Evolutionary conservation across 1,140 invertebrate species (phyloP).

Genomic region (Orius insidiosus): DNA sequence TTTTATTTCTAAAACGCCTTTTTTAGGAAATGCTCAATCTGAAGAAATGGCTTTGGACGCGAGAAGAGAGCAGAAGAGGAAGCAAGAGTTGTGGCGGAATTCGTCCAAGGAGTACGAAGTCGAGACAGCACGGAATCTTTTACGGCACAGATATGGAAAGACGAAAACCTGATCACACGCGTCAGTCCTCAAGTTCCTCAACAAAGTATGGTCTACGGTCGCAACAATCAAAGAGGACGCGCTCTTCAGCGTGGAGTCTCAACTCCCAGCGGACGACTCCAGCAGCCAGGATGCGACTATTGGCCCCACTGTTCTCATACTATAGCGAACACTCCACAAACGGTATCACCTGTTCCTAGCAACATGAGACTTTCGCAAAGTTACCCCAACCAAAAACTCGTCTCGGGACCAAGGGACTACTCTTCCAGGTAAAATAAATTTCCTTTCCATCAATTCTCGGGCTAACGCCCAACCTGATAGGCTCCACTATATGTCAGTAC

Average conservation of each 20-base stretch:
- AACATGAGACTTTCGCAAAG: conserved; percentile 36
- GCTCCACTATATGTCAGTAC: no score
- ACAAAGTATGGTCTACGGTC: conserved; percentile 9
- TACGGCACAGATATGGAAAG: conserved; percentile 28
- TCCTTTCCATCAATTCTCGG: no score
- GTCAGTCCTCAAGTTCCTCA: conserved; percentile 21
- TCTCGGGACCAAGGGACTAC: conserved; percentile 1
- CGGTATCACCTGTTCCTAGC: conserved; percentile 10
- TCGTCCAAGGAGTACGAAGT: conserved; percentile 34
- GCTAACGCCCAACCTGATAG: no score
- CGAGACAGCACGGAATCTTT: conserved; percentile 29
- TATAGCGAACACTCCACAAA: conserved; percentile 21
- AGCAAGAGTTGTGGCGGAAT: conserved; percentile 35
- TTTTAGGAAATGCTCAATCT: conserved; percentile 28
- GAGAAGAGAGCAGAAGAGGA: conserved; percentile 25
- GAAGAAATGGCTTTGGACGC: conserved; percentile 26
- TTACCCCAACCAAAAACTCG: conserved; percentile 27
- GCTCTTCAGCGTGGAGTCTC: conserved; percentile 10
- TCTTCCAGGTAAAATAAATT: neutral
- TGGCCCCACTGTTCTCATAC: conserved; percentile 37
- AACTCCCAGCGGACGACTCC: conserved; percentile 21
- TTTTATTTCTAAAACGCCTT: conserved; percentile 2
- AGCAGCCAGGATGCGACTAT: conserved; percentile 35
- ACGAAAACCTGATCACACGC: conserved; percentile 19
- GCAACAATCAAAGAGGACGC: conserved; percentile 1